These are phyloP conservation scores for Protophormia terraenovae DNA, from an alignment of 2,888 invertebrate genomes.

Conservation along the genomic window DNA sequence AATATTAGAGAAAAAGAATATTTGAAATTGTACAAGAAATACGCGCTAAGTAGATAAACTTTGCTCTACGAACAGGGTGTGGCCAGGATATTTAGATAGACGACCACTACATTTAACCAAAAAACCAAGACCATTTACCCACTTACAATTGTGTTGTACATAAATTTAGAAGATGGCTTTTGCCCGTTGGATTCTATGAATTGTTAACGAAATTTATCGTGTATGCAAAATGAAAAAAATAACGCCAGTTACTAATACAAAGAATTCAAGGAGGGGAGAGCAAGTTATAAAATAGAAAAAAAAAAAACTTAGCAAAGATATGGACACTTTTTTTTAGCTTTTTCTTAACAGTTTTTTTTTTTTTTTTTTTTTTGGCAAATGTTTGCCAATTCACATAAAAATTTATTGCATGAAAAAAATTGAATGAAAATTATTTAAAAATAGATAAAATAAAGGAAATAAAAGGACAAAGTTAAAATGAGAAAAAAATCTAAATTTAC, in stretches of 20 bases:
- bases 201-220: conserved; percentile 61
- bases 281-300: neutral
- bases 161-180: conserved; percentile 30
- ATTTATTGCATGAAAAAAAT: conserved; percentile 63
- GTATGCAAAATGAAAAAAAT: conserved; percentile 44
- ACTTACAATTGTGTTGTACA: conserved; percentile 34
- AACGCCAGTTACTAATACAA: neutral
- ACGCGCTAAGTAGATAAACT: conserved; percentile 65
- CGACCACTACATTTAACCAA: conserved; percentile 27
- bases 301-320: conserved; percentile 20
- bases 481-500: conserved; percentile 3
- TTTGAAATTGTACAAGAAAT: conserved; percentile 34
- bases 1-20: neutral
- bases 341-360: neutral
- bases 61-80: conserved; percentile 60
- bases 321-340: neutral
- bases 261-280: neutral
- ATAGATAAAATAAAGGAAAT: conserved; percentile 34
- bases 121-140: neutral
- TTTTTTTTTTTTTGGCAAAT: conserved; percentile 53
- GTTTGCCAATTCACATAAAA: conserved; percentile 67
- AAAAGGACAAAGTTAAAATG: conserved; percentile 9
- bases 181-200: conserved; percentile 32
- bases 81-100: conserved; percentile 24
- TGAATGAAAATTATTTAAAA: conserved; percentile 54